Percentiles rank a stretch among this genome's conserved stretches.
Conservation (phyloP, 2,797 vertebrate species). For the Malacoraja senta region DNA sequence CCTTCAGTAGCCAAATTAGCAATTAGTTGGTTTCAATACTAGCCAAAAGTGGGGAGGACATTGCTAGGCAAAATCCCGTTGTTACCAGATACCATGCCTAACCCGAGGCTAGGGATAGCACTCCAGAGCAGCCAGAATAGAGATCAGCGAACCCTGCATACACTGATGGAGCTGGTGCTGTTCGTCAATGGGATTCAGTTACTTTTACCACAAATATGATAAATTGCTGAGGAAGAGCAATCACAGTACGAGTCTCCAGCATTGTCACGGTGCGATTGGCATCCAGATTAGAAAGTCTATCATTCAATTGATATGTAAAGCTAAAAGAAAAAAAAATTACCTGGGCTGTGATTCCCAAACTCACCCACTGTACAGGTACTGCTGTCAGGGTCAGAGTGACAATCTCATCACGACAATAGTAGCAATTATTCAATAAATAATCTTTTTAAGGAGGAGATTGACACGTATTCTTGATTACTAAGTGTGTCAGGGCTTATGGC, state of each 20-base stretch:
- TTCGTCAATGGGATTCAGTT: background rate
- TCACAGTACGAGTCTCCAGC: background rate
- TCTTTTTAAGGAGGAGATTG: no score
- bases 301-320: background rate
- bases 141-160: background rate
- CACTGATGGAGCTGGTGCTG: background rate
- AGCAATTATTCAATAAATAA: no score
- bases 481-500: no score
- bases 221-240: background rate
- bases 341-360: background rate
- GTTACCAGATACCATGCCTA: background rate
- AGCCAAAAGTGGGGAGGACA: background rate
- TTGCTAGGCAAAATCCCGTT: background rate
- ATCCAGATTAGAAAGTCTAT: background rate
- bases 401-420: no score
- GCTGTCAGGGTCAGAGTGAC: background rate
- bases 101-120: background rate
- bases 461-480: no score
- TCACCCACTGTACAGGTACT: background rate
- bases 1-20: background rate
- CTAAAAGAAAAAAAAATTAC: background rate
- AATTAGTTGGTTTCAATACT: background rate
- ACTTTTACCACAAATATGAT: background rate
- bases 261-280: background rate
- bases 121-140: background rate